These are phyloP conservation scores for Botia kubotai DNA, from an alignment of 2,797 vertebrate species.

Conservation along the genomic window DNA sequence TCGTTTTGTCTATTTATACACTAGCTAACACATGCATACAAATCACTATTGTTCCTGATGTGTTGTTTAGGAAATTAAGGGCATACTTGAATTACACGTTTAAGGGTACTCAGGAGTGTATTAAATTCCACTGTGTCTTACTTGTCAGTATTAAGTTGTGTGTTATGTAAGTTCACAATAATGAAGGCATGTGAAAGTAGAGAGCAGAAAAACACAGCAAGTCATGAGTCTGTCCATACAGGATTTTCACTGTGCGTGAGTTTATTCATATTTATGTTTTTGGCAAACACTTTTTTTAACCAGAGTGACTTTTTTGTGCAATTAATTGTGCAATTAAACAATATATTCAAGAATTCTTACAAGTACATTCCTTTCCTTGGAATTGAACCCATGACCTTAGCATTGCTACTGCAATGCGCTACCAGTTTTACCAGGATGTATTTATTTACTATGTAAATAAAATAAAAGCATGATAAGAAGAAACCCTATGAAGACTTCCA, in stretches of 20 bases:
- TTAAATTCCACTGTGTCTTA: slow-evolving; percentile 11
- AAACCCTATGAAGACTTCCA: not conserved
- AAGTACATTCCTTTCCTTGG: too few relatives aligned
- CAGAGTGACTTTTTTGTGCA: not conserved
- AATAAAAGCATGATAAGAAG: not conserved
- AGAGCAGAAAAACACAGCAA: not conserved
- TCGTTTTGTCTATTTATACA: slow-evolving; percentile 23
- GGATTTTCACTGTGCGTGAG: not conserved
- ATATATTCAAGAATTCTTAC: not conserved
- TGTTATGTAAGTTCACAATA: not conserved
- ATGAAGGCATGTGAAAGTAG: slow-evolving; percentile 5
- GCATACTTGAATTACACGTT: slow-evolving; percentile 19
- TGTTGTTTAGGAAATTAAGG: slow-evolving; percentile 1
- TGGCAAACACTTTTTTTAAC: not conserved
- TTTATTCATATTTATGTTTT: not conserved
- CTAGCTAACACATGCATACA: slow-evolving; percentile 5
- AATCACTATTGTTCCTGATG: not conserved
- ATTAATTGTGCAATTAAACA: not conserved
- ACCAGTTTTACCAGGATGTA: too few relatives aligned
- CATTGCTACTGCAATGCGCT: too few relatives aligned
- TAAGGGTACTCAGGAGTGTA: slow-evolving; percentile 3
- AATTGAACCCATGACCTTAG: too few relatives aligned
- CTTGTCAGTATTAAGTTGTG: not conserved
- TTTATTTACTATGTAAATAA: too few relatives aligned
- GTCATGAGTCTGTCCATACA: not conserved